Conservation (phyloP, 2,113 vertebrate genomes). For the Larimichthys polyactis region DNA sequence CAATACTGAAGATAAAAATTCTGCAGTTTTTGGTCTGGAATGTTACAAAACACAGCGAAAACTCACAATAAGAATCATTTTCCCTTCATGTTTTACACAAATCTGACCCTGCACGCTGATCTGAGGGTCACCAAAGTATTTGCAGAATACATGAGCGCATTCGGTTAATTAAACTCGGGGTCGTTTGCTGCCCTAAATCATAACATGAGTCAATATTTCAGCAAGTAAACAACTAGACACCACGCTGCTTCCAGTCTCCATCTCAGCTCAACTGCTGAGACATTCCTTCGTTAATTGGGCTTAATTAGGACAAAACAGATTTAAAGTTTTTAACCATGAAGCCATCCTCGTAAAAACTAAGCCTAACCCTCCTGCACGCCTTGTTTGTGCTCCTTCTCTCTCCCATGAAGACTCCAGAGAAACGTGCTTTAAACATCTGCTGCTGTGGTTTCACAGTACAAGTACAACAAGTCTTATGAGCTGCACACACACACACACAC, state of each 20-base stretch:
- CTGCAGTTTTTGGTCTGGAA: neutral
- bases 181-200: too few relatives aligned
- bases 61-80: neutral
- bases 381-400: neutral
- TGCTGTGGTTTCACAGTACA: conserved; percentile 6
- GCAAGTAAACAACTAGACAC: neutral
- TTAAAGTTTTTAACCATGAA: too few relatives aligned
- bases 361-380: neutral
- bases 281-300: neutral
- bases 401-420: neutral
- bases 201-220: too few relatives aligned
- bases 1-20: neutral
- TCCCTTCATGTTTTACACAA: neutral
- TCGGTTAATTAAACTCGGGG: too few relatives aligned
- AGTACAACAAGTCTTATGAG: conserved; percentile 14
- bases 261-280: neutral
- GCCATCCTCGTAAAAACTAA: neutral
- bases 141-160: too few relatives aligned
- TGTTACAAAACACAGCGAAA: neutral
- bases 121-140: too few relatives aligned
- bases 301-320: too few relatives aligned
- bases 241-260: neutral
- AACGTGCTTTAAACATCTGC: conserved; percentile 15
- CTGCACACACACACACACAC: neutral
- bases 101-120: neutral